Base-by-base conservation (phyloP, 2,113 vertebrate genomes). In the Scatophagus argus region DNA sequence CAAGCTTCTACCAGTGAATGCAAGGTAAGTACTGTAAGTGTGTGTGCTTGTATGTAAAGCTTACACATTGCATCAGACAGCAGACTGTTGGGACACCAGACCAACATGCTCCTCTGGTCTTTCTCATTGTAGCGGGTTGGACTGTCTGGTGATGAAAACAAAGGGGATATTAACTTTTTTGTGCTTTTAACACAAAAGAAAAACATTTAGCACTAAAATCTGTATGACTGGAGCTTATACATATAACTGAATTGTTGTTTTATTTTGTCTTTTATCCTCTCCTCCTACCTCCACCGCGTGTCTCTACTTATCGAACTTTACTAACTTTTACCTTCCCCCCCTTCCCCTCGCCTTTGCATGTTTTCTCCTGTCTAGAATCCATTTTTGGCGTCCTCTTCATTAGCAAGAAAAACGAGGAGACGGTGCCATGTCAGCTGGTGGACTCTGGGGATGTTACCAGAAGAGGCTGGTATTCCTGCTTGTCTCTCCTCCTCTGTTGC, bases 61-160 rank as follows among this genome's bases (percentile, higher is more conserved):
- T 96, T 95, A 98, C 97, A 89, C 93, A 97, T 98, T 66, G 96
- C 95, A 69, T 96, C 96, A 1, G 97, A 96, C n/a, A 98, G 95
- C 19, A 90, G 94, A 73, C 88, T 94, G 83, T 95, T 96, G 49
- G 97, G 97, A 11, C 96, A 96, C 97, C 97, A 98, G 29, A 98
- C 97, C 76, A 98, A 74, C 97, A 98, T 98, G 82, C 96, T 97
- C 91, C 95, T 96, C 84, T 96, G 91, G 78, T 98, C 96, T 86
- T 95, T 96, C 84, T 96, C 96, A 80, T 49, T 83, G 84, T 94
- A 95, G 51, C 95, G 95, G 0, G 91, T 83, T 0, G 94, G 93
- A 75, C 93, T 95, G 90, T 96, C 96, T 97, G 88, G 25, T 27
- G 44, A 64, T 5, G 34, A 62, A 54, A 78, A 73, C 32, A 74